Conservation (phyloP, 2,797 vertebrate species). For the Steatocranus sp. region DNA sequence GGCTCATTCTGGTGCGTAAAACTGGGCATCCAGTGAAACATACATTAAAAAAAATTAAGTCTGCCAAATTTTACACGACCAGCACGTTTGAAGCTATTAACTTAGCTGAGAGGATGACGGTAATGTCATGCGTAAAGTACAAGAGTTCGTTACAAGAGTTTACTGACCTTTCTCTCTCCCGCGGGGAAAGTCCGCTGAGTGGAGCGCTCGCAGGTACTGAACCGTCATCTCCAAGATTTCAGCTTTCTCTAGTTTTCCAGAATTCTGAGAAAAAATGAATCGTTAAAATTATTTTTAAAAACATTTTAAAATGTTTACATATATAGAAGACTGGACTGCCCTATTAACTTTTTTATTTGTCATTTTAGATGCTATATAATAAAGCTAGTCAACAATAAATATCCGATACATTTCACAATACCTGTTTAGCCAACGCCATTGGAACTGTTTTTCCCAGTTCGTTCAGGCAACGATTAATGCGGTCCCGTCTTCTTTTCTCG, state of each 20-base stretch:
- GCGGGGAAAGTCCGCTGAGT: constrained; percentile 91
- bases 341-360: background rate
- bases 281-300: background rate
- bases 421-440: constrained; percentile 95
- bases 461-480: constrained; percentile 92
- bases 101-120: background rate
- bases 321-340: background rate
- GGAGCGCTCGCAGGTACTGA: constrained; percentile 92
- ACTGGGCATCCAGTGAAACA: background rate
- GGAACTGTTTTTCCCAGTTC: constrained; percentile 92
- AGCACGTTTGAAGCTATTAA: background rate
- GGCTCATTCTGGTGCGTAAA: background rate
- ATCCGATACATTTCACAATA: constrained; percentile 35
- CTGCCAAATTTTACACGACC: background rate
- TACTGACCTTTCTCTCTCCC: constrained; percentile 91
- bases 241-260: constrained; percentile 96
- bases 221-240: constrained; percentile 99
- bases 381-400: background rate
- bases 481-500: constrained; percentile 90
- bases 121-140: background rate
- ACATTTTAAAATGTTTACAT: background rate
- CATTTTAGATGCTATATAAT: background rate
- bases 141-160: background rate
- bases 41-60: background rate
- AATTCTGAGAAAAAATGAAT: constrained; percentile 75